phyloP scores from a whole-genome alignment of 2,113 vertebrate species.

The Chloroceryle aenea region DNA sequence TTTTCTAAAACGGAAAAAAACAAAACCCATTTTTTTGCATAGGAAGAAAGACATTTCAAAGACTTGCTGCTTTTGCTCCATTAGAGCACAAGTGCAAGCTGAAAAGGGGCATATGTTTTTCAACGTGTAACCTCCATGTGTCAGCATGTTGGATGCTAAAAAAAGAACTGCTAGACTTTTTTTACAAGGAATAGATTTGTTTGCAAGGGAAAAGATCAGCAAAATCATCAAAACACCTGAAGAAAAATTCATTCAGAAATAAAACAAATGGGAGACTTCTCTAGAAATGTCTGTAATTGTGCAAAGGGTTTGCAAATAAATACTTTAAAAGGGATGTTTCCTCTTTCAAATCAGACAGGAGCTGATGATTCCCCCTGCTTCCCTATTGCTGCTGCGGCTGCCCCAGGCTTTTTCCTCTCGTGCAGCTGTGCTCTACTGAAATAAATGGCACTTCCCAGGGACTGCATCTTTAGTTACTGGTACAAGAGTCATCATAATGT shows the following conservation, averaged over 20 bases:
- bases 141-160: not conserved
- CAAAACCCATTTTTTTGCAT: not conserved
- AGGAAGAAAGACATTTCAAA: not conserved
- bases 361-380: slow-evolving; percentile 41
- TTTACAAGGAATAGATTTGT: not conserved
- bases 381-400: not conserved
- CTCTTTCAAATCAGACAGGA: not conserved
- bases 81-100: not conserved
- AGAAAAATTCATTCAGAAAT: not conserved
- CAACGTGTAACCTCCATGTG: not conserved
- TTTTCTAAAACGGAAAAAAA: not conserved
- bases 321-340: not conserved
- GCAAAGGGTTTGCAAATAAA: slow-evolving; percentile 13
- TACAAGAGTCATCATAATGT: slow-evolving; percentile 29
- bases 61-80: not conserved
- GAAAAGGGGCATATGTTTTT: not conserved
- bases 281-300: not conserved
- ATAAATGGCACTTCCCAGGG: slow-evolving; percentile 62
- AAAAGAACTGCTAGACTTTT: not conserved
- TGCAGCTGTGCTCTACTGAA: slow-evolving; percentile 63
- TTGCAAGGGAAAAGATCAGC: not conserved
- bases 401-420: slow-evolving; percentile 59
- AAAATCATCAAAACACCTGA: not conserved
- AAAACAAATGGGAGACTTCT: not conserved
- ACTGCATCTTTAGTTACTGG: slow-evolving; percentile 60